Conservation (phyloP, 2,113 vertebrate genomes). For the Lophotis ruficrista region DNA sequence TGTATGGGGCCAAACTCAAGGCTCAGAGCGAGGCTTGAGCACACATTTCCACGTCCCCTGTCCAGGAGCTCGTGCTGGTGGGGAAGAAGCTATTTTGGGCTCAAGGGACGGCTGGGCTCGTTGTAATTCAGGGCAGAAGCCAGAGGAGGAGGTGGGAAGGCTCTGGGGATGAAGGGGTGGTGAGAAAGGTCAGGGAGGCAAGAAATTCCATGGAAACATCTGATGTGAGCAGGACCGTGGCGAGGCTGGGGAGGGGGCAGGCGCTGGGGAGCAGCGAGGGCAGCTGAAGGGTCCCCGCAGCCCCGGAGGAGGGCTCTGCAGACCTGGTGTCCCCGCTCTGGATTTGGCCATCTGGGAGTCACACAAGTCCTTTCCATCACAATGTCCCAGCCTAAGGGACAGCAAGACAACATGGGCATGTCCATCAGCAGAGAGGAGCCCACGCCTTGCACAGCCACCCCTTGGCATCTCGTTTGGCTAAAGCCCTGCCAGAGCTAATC, state of each 20-base stretch:
- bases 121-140: slow-evolving; percentile 42
- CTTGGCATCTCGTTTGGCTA: background rate
- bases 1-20: rapidly evolving
- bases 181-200: slow-evolving; percentile 36
- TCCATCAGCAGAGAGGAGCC: background rate
- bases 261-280: rapidly evolving
- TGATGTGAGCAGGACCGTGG: rapidly evolving
- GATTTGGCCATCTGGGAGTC: background rate
- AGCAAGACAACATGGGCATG: rapidly evolving
- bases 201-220: slow-evolving; percentile 14
- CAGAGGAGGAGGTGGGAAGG: background rate
- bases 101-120: background rate
- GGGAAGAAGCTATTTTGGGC: background rate
- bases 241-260: background rate
- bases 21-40: rapidly evolving
- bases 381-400: background rate
- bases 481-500: background rate
- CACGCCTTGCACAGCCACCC: rapidly evolving
- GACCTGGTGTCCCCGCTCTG: background rate
- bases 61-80: rapidly evolving
- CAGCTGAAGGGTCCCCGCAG: background rate
- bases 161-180: background rate
- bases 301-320: background rate
- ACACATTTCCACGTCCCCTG: rapidly evolving
- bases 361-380: rapidly evolving